phyloP scores from a whole-genome alignment of 2,888 invertebrate species.

The Drosophila atroscutellata region DNA sequence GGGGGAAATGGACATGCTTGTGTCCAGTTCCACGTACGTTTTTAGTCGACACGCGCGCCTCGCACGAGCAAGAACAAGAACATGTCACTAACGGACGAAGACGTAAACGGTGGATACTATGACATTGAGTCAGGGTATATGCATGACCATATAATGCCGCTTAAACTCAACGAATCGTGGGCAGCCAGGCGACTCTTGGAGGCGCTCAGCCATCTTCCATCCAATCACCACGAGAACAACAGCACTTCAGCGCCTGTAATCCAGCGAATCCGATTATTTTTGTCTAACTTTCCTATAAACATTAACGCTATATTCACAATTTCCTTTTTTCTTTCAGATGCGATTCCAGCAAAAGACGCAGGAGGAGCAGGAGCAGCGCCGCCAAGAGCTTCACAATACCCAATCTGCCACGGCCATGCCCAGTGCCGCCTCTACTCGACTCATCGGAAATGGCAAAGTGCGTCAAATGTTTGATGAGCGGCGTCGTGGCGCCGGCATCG shows the following conservation, averaged over 20 bases:
- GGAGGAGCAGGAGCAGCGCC: conserved; percentile 92
- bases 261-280: not conserved
- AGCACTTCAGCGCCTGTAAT: conserved; percentile 76
- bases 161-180: conserved; percentile 87
- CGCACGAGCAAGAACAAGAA: conserved; percentile 35
- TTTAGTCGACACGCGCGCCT: conserved; percentile 65
- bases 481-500: conserved; percentile 90
- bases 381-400: conserved; percentile 87
- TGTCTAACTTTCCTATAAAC: not conserved
- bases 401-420: conserved; percentile 12
- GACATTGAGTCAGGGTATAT: conserved; percentile 35
- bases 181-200: conserved; percentile 86
- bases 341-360: conserved; percentile 93
- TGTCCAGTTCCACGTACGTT: conserved; percentile 48
- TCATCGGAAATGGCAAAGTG: conserved; percentile 86
- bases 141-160: conserved; percentile 75
- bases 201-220: conserved; percentile 84
- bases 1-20: conserved; percentile 58
- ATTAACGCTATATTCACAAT: not conserved
- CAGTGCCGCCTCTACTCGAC: conserved; percentile 36
- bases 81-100: conserved; percentile 56
- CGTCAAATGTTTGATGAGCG: conserved; percentile 95
- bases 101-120: conserved; percentile 22
- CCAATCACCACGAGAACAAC: conserved; percentile 68
- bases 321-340: conserved; percentile 86